Evolutionary conservation across 1,140 invertebrate species (phyloP).

Genomic region (Goniozus legneri): DNA sequence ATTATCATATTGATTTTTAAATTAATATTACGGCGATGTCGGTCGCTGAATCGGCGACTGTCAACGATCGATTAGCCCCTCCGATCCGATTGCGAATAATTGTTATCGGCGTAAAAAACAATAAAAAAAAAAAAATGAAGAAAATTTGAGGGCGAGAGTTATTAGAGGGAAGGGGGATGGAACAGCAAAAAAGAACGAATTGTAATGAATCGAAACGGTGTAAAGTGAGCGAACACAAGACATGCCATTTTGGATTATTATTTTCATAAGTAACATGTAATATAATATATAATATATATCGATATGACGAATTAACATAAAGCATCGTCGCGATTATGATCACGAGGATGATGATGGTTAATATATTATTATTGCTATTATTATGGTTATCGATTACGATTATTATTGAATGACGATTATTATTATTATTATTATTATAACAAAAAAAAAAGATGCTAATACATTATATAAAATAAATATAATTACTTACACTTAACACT

Average conservation of each 20-base stretch:
- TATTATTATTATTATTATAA: constrained; percentile 33
- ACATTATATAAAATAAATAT: constrained; percentile 38
- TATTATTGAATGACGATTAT: constrained; percentile 35
- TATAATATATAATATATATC: constrained; percentile 28
- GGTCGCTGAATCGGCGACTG: too few relatives aligned
- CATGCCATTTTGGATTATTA: constrained; percentile 33
- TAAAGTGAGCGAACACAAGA: constrained; percentile 21
- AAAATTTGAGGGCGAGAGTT: constrained; percentile 4
- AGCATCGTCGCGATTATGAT: constrained; percentile 29
- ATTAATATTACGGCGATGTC: too few relatives aligned
- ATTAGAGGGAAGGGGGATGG: constrained; percentile 13
- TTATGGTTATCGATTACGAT: constrained; percentile 35
- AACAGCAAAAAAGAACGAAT: constrained; percentile 13
- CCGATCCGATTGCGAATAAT: constrained; percentile 25
- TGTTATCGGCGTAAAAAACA: constrained; percentile 28
- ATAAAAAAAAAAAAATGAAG: background rate
- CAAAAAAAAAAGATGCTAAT: constrained; percentile 24
- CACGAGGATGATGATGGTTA: constrained; percentile 26
- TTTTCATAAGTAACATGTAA: constrained; percentile 36
- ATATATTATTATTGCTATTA: constrained; percentile 37
- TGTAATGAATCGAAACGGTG: background rate
- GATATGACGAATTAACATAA: constrained; percentile 30
- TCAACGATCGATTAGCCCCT: too few relatives aligned
- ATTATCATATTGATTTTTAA: too few relatives aligned
- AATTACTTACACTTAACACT: constrained; percentile 45